Base-by-base conservation (phyloP, 2,888 invertebrate species). In the Fragum sueziense region DNA sequence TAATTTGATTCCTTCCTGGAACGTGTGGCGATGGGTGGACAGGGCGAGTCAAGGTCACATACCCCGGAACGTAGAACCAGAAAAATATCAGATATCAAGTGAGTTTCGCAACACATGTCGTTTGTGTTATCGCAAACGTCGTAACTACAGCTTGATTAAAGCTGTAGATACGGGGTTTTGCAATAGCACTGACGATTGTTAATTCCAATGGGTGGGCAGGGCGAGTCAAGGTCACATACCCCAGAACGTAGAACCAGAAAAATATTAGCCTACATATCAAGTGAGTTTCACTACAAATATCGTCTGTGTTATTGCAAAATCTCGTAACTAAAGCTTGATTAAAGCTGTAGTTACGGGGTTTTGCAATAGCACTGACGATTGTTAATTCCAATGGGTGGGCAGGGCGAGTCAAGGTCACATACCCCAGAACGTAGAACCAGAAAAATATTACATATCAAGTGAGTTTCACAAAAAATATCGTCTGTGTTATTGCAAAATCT, bases 1-100 rank as follows among this genome's bases (percentile, higher is more conserved):
- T n/a, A n/a, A n/a, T n/a, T n/a, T n/a, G 97, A 97, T 92, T 96
- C 96, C 94, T 96, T 96, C 92, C 94, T 96, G 85, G 96, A 96
- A 92, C 96, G 96, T 92, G 96, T 96, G 89, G 94, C 95, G 0
- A 95, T 94, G 91, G 94, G 95, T 81, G 94, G 95, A 52, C 71
- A 76, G 84, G 87, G 72, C 73, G 87, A 79, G 68, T 85, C 71
- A 72, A 87, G 85, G 65, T 82, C 79, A 74, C 86, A 65, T 73
- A 87, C 78, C 41, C 87, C 75, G 41, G 88, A 82, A 84, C 87
- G 82, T 76, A 71, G 84, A 51, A 74, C 75, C 1, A 70, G 90
- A 47, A 91, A 91, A 81, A 87, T 90, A n/a, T 91, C 91, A 20
- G 90, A 91, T 75, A 88, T 90, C 73, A 90, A 88, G 91, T 91